Base-by-base conservation (phyloP, 2,888 invertebrate genomes). In the Parasteatoda lunata region DNA sequence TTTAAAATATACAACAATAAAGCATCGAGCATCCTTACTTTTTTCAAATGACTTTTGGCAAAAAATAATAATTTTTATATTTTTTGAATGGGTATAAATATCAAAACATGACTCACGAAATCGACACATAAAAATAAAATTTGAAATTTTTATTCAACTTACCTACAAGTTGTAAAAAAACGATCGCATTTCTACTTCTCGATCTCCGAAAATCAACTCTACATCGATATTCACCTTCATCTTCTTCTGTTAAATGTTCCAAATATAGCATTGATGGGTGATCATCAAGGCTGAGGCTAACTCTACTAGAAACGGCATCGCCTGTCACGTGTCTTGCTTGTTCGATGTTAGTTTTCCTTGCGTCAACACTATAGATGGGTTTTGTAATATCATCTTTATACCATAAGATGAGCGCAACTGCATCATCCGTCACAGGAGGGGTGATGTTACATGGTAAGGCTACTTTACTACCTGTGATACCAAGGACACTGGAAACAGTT, bases 111-210 rank as follows among this genome's bases (percentile, higher is more conserved):
- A 30, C 30, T 1, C 30, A 30, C 30, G 2, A 30, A 30, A 30
- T 30, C 2, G 2, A 30, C 30, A 30, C 30, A 30, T 30, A 30
- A 30, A 30, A 30, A 30, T 30, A 30, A 30, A 30, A 30, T 30
- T n/a, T 30, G 30, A 30, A 30, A 30, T 30, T 30, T 30, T 30
- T 30, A 30, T 30, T 30, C 30, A 30, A 30, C 90, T 95, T 92
- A 97, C 97, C 96, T 91, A 97, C 96, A 90, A 97, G 96, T 89
- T 97, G 96, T 91, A 97, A 95, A 93, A 97, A 97, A 93, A 97
- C 97, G 91, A 96, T 94, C 92, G 96, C 96, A 93, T 96, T 96
- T 91, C 96, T 95, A 88, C 97, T 97, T 93, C 97, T 97, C 89
- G 96, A 96, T 92, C 96, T 96, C 89, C 96, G 94, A 93, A 97